phyloP scores from a whole-genome alignment of 35 echinoderm and acorn worm species.

The Stichopus chloronotus region DNA sequence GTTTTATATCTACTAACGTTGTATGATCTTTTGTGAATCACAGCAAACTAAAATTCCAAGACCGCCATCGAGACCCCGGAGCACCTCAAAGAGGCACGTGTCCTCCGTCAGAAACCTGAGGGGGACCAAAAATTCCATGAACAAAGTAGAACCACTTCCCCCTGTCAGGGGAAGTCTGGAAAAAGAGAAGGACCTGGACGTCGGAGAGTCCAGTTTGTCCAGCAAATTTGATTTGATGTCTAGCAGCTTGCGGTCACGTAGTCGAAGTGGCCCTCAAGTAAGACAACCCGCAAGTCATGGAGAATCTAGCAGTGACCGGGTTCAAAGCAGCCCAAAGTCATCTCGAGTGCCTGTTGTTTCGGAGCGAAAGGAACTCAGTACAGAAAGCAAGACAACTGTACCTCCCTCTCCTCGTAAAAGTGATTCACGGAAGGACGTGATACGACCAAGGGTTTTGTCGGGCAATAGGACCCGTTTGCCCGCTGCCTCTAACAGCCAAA shows the following conservation, averaged over 20 bases:
- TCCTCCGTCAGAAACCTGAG: conserved; percentile 56
- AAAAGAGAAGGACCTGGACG: not conserved
- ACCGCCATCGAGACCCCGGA: conserved; percentile 86
- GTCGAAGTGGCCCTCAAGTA: conserved; percentile 32
- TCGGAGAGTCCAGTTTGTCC: not conserved
- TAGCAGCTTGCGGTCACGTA: not conserved
- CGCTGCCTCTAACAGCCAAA: conserved; percentile 16
- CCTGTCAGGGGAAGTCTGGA: conserved; percentile 56
- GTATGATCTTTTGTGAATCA: no score
- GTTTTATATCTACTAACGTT: no score
- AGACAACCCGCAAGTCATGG: not conserved
- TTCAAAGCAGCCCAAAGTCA: not conserved
- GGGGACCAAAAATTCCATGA: conserved; percentile 60
- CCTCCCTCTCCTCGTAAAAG: not conserved
- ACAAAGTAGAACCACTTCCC: conserved; percentile 77
- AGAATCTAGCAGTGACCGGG: not conserved
- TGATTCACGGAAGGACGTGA: not conserved
- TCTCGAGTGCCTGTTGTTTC: not conserved
- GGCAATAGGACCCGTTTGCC: not conserved
- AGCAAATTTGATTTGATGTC: not conserved
- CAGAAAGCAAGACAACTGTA: conserved; percentile 24
- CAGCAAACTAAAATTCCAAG: conserved; percentile 78
- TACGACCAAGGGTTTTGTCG: conserved; percentile 4
- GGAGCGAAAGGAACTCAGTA: conserved; percentile 7
- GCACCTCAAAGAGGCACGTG: conserved; percentile 60